Base-by-base conservation (phyloP, 2,113 vertebrate species). In the Neofelis nebulosa region DNA sequence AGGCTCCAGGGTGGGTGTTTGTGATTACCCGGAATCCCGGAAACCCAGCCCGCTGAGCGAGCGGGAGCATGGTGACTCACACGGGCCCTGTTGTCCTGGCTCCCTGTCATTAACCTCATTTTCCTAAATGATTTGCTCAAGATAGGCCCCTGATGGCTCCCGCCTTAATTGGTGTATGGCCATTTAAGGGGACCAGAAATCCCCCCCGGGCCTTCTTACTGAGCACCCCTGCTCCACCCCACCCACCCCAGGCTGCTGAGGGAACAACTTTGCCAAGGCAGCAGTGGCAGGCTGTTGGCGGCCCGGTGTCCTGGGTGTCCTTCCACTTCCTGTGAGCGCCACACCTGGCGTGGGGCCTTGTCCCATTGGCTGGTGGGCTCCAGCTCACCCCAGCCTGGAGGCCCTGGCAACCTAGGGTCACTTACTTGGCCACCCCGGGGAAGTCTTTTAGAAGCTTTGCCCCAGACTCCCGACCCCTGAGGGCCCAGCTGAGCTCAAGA, bases 31-130 rank as follows among this genome's bases (percentile, higher is more conserved):
- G 23, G 81, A 95, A 95, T 95, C 93, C 94, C 25, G 27, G 97
- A 98, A 98, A 82, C 91, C 95, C 93, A 66, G 89, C 82, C 93
- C 5, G 0, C 93, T 65, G 86, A 93, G 86, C 66, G 65, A 79
- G 85, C 3, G 1, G 33, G 66, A 36, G 38, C 33, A 0, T 0
- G 2, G 52, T 89, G 97, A 98, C 93, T 98, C 97, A 93, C 48
- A 0, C 27, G 36, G 29, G 57, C 61, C 76, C 83, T 78, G n/a
- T 9, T 2, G 15, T 41, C 86, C 93, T 8, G 0, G 78, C 71
- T 65, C 73, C 57, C 94, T 71, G 50, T 93, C 93, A 92, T 90
- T 87, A 97, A 71, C 89, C 81, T 96, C 83, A 4, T 90, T 95
- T 89, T 93, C 91, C 93, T 65, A 48, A 79, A 86, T 1, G 25